phyloP scores from a whole-genome alignment of 2,888 invertebrate species.

The Altica lythri region DNA sequence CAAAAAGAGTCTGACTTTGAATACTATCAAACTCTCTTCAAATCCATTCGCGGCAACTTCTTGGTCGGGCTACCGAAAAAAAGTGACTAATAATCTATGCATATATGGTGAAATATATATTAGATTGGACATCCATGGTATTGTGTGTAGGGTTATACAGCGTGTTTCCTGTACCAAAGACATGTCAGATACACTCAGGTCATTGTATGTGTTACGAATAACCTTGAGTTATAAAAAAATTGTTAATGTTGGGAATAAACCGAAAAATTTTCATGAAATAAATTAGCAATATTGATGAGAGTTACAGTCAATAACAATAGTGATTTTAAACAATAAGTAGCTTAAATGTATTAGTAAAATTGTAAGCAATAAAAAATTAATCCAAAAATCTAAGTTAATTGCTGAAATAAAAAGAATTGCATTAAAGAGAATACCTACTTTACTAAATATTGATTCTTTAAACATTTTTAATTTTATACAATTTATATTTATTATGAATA shows the following conservation, averaged over 20 bases:
- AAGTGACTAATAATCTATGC: conserved; percentile 28
- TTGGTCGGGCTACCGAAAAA: conserved; percentile 19
- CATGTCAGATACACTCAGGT: conserved; percentile 36
- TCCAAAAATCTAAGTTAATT: too few species aligned
- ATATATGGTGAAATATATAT: conserved; percentile 32
- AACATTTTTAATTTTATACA: too few species aligned
- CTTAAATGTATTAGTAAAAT: too few species aligned
- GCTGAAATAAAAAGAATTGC: too few species aligned
- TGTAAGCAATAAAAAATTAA: too few species aligned
- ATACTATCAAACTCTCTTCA: too few species aligned
- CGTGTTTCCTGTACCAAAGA: conserved; percentile 45
- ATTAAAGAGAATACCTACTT: too few species aligned
- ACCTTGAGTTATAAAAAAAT: conserved; percentile 38
- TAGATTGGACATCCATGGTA: conserved; percentile 40
- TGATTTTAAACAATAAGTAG: too few species aligned
- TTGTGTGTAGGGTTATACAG: conserved; percentile 46
- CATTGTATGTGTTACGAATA: conserved; percentile 41
- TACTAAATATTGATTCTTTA: too few species aligned
- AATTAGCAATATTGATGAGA: conserved; percentile 1
- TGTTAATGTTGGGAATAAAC: conserved; percentile 14
- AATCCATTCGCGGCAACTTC: conserved; percentile 1
- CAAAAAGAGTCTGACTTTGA: too few species aligned
- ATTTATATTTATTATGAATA: too few species aligned
- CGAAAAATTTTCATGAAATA: conserved; percentile 9
- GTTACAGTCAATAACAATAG: not conserved